These are phyloP conservation scores for Parnassius orleans DNA, from an alignment of 2,888 invertebrate genomes.

Conservation along the genomic window DNA sequence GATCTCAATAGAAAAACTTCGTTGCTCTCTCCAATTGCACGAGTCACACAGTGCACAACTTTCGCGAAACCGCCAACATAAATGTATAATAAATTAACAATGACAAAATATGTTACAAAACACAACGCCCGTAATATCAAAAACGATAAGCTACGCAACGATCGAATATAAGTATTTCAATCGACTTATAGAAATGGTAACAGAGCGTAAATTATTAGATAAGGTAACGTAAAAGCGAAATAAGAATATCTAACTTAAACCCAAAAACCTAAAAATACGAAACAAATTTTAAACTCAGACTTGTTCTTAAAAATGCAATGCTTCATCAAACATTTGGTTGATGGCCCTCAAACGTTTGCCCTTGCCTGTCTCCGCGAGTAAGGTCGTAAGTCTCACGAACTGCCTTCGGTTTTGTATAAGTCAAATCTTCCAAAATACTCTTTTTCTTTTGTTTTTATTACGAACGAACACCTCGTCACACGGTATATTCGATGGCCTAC, in stretches of 20 bases:
- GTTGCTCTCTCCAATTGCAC: conserved; percentile 57
- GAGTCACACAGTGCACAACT: conserved; percentile 46
- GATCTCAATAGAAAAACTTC: conserved; percentile 67
- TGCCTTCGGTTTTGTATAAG: conserved; percentile 32
- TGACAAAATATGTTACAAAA: conserved; percentile 31
- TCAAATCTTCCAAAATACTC: conserved; percentile 34
- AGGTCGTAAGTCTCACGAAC: conserved; percentile 39
- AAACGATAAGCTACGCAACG: conserved; percentile 36
- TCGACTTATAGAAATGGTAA: conserved; percentile 63
- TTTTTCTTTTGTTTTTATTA: conserved; percentile 40
- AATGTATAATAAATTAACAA: conserved; percentile 40
- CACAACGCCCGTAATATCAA: conserved; percentile 43
- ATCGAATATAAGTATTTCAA: conserved; percentile 33
- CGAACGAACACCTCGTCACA: conserved; percentile 36
- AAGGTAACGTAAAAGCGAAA: conserved; percentile 53
- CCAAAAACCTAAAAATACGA: conserved; percentile 53
- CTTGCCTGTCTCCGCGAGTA: conserved; percentile 38
- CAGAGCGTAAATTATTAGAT: conserved; percentile 58
- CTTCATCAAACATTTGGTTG: conserved; percentile 54
- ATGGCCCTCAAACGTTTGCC: conserved; percentile 54
- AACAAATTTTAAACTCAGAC: conserved; percentile 62
- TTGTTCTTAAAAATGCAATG: conserved; percentile 58
- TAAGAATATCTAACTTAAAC: conserved; percentile 48
- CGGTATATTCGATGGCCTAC: conserved; percentile 42
- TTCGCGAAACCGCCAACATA: conserved; percentile 41